phyloP scores from a whole-genome alignment of 1,140 invertebrate species.

The Lysiphlebus fabarum region DNA sequence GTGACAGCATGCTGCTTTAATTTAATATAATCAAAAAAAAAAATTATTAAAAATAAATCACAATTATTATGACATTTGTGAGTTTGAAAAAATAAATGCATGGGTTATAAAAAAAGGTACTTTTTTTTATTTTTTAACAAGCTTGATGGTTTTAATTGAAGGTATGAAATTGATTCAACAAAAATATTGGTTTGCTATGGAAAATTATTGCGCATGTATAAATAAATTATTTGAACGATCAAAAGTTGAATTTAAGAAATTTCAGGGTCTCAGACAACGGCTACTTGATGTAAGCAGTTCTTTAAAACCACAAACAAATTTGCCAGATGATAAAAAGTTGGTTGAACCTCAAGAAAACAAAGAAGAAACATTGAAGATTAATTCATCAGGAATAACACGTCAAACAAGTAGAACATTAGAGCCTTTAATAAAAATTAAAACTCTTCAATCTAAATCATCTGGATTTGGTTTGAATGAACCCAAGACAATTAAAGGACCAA shows the following conservation, averaged over 20 bases:
- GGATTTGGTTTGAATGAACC: constrained; percentile 3
- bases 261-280: constrained; percentile 47
- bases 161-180: no score
- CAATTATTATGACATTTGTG: constrained; percentile 23
- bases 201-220: background rate
- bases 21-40: background rate
- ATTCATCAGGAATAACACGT: constrained; percentile 2
- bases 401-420: constrained; percentile 29
- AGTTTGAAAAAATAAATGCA: constrained; percentile 9
- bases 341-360: constrained; percentile 45
- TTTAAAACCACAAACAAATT: constrained; percentile 44
- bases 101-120: constrained; percentile 5
- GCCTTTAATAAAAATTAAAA: constrained; percentile 11
- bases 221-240: constrained; percentile 15
- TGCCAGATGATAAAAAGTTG: constrained; percentile 46
- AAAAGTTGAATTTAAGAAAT: constrained; percentile 35
- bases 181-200: background rate
- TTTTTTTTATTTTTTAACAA: constrained; percentile 4
- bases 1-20: constrained; percentile 14
- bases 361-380: constrained; percentile 33
- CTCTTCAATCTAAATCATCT: constrained; percentile 14
- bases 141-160: no score
- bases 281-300: constrained; percentile 35
- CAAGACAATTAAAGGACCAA: constrained; percentile 6
- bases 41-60: constrained; percentile 4